Conservation (phyloP, 1,140 invertebrate species). For the Drosophila erecta region DNA sequence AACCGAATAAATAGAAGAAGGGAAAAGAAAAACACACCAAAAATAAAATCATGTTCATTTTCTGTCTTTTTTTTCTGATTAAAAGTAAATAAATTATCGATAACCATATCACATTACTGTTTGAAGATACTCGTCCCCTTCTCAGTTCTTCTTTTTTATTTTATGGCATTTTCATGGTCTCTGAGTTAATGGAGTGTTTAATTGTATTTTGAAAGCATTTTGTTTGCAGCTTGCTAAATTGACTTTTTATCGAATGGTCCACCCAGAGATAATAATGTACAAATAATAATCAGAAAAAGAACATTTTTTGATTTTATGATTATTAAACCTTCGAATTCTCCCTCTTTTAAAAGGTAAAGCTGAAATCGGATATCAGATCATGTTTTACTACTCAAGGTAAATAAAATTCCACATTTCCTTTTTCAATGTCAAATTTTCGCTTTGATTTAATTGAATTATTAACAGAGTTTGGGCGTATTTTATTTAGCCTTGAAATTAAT, state of each 20-base stretch:
- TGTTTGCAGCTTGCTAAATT: constrained; percentile 29
- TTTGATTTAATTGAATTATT: constrained; percentile 22
- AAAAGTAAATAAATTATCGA: constrained; percentile 67
- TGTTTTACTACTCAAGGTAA: background rate
- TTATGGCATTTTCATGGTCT: constrained; percentile 22
- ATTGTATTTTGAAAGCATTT: constrained; percentile 51
- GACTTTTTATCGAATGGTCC: constrained; percentile 8
- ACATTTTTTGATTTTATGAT: background rate
- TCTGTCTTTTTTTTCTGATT: constrained; percentile 55
- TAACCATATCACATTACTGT: constrained; percentile 59
- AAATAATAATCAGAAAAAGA: background rate
- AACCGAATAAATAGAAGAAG: constrained; percentile 25
- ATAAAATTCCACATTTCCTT: background rate
- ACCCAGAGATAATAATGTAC: background rate
- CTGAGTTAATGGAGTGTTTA: constrained; percentile 29
- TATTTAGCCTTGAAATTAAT: constrained; percentile 41
- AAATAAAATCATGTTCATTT: constrained; percentile 44
- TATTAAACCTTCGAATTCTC: background rate
- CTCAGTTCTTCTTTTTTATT: background rate
- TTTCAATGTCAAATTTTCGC: constrained; percentile 14
- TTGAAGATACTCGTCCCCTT: constrained; percentile 17
- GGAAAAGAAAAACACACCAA: background rate
- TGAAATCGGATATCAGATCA: background rate
- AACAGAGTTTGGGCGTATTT: constrained; percentile 17
- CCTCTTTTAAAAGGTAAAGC: background rate